Evolutionary conservation across 2,113 vertebrate species (phyloP).

Genomic region (Nesospiza acunhae): DNA sequence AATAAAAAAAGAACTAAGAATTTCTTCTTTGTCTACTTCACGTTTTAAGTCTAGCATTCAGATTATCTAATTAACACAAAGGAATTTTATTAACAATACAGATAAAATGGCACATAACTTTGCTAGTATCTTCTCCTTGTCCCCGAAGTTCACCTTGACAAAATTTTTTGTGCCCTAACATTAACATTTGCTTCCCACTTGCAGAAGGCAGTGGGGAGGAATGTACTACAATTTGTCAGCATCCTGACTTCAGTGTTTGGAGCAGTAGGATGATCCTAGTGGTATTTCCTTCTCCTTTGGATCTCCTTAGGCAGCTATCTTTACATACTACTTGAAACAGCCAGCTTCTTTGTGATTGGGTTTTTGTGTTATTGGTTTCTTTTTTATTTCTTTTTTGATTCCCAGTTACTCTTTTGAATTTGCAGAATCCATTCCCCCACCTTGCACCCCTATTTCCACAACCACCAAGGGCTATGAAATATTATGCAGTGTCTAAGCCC

Average conservation of each 20-base stretch:
- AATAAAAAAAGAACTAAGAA: background rate
- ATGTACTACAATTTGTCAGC: background rate
- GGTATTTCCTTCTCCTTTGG: background rate
- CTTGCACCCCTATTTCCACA: background rate
- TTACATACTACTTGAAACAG: background rate
- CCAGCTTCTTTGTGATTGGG: background rate
- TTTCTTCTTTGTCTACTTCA: background rate
- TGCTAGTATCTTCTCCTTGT: background rate
- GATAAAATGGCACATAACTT: background rate
- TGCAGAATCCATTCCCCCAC: accelerated
- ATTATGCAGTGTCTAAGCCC: accelerated
- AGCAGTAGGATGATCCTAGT: background rate
- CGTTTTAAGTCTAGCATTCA: background rate
- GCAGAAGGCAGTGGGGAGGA: background rate
- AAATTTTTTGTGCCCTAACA: background rate
- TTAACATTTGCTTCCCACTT: background rate
- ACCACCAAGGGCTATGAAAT: background rate
- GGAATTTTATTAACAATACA: background rate
- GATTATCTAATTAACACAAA: background rate
- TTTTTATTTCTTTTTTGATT: background rate
- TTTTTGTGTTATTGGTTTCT: background rate
- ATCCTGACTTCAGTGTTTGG: background rate
- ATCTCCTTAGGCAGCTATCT: background rate
- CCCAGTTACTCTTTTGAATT: background rate
- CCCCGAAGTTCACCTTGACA: background rate